A percentile compares a stretch with the other conserved stretches of the same genome.
Conservation (phyloP, 92 coral and sea anemone genomes). For the Paramuricea clavata region DNA sequence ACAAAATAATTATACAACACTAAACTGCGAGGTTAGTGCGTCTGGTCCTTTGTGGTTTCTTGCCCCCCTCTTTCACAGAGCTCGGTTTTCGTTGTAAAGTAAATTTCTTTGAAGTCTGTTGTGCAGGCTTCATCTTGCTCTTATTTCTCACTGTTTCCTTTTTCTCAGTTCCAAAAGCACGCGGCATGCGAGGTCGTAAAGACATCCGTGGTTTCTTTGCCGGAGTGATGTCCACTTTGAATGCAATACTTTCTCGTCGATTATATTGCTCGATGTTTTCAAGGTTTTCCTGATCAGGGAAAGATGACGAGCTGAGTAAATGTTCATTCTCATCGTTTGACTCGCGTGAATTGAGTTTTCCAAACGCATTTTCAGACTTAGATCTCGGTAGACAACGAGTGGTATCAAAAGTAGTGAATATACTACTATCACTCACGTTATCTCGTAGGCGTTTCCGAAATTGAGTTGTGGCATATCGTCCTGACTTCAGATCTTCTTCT, state of each 20-base stretch:
- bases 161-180: not conserved
- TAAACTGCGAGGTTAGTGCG: not conserved
- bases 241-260: conserved; percentile 81
- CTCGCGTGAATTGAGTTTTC: conserved; percentile 43
- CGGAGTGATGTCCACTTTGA: conserved; percentile 83
- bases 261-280: conserved; percentile 21
- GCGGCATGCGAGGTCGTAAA: conserved; percentile 13
- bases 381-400: conserved; percentile 44
- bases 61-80: conserved; percentile 9
- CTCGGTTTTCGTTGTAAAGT: conserved; percentile 11
- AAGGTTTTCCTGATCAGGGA: not conserved
- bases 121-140: conserved; percentile 1
- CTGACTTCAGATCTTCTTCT: conserved; percentile 61
- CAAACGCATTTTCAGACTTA: conserved; percentile 73
- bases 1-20: not conserved
- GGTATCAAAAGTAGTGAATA: conserved; percentile 50
- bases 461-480: not conserved
- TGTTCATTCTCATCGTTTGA: conserved; percentile 34
- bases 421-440: conserved; percentile 37
- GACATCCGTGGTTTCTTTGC: conserved; percentile 56
- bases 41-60: conserved; percentile 24
- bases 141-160: conserved; percentile 16
- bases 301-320: not conserved
- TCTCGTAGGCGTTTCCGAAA: conserved; percentile 45
- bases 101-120: conserved; percentile 20